Evolutionary conservation across 1,140 invertebrate species (phyloP).

Genomic region (Mya arenaria): DNA sequence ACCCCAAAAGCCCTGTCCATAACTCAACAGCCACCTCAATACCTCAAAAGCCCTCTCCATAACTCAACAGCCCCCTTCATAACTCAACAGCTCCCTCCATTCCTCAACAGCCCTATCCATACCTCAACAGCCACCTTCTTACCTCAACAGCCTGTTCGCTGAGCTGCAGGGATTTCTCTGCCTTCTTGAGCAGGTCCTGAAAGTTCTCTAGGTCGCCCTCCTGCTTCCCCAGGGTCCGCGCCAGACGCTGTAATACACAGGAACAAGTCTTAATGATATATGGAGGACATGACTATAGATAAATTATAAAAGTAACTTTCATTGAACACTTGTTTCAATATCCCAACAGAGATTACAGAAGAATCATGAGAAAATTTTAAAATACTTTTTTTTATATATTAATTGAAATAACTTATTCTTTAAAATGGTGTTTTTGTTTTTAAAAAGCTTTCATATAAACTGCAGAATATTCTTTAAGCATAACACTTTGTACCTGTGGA

Average conservation of each 20-base stretch:
- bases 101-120: background rate
- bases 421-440: too few species aligned
- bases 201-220: constrained; percentile 76
- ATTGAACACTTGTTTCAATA: too few species aligned
- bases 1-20: too few species aligned
- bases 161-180: constrained; percentile 69
- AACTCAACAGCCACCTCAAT: background rate
- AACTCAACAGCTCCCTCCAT: background rate
- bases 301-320: too few species aligned
- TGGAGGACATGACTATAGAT: too few species aligned
- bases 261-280: constrained; percentile 15
- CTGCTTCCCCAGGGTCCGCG: constrained; percentile 69
- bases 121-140: background rate
- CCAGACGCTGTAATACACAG: constrained; percentile 72
- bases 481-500: too few species aligned
- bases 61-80: background rate
- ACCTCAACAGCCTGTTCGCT: constrained; percentile 78
- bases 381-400: too few species aligned
- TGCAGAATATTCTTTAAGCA: too few species aligned
- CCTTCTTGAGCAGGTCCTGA: constrained; percentile 70
- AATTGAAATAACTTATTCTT: too few species aligned
- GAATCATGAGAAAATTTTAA: too few species aligned
- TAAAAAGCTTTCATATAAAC: too few species aligned
- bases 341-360: too few species aligned
- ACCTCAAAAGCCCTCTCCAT: background rate